These are phyloP conservation scores for Galerucella calmariensis DNA, from an alignment of 2,888 invertebrate species.

Conservation along the genomic window DNA sequence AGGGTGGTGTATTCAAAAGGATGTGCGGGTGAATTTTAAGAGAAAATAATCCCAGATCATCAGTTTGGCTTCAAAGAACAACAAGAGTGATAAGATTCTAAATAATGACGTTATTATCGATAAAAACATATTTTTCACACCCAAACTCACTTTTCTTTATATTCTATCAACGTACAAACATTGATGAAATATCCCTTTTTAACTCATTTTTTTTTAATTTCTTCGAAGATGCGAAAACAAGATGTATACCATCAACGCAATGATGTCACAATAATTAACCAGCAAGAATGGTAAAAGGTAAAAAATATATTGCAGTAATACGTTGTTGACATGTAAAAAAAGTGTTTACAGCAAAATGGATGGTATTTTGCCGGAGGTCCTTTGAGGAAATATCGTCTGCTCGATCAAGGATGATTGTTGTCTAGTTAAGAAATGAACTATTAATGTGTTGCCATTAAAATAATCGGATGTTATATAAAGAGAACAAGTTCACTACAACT, in stretches of 20 bases:
- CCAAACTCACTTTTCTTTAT: neutral
- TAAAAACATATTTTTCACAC: no score
- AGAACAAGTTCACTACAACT: conserved; percentile 7
- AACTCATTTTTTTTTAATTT: neutral
- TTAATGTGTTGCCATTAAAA: neutral
- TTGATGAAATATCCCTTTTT: neutral
- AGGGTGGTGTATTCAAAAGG: no score
- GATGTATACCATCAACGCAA: neutral
- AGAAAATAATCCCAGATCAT: no score
- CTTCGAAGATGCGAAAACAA: neutral
- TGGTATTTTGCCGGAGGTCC: neutral
- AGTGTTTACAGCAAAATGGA: conserved; percentile 2
- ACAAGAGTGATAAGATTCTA: no score
- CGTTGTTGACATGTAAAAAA: neutral
- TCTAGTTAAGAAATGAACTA: conserved; percentile 7
- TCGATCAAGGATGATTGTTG: conserved; percentile 2
- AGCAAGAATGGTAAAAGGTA: conserved; percentile 9
- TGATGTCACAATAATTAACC: conserved; percentile 8
- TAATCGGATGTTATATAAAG: neutral
- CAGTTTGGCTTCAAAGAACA: no score
- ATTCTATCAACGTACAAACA: neutral
- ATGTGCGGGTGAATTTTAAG: no score
- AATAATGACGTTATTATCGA: no score
- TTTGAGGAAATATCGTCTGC: neutral
- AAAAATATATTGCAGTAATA: conserved; percentile 7